phyloP scores from a whole-genome alignment of 2,888 invertebrate genomes.

The Subacronicta megacephala region DNA sequence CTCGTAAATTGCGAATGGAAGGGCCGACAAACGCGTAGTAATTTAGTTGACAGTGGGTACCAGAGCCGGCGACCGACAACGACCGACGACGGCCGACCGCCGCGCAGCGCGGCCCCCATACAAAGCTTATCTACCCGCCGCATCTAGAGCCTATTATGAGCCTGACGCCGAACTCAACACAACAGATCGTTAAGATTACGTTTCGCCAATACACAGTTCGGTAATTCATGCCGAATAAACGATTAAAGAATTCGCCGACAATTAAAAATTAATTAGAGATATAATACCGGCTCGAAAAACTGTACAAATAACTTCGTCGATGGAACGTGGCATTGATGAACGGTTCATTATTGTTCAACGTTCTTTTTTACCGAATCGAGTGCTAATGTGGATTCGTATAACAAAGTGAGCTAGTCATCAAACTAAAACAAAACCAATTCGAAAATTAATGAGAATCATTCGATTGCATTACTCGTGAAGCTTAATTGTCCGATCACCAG shows the following conservation, averaged over 20 bases:
- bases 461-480: conserved; percentile 58
- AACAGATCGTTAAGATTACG: conserved; percentile 79
- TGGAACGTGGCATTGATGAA: conserved; percentile 40
- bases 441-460: conserved; percentile 54
- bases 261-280: conserved; percentile 59
- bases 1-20: conserved; percentile 84
- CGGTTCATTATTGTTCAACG: conserved; percentile 23
- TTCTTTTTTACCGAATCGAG: conserved; percentile 31
- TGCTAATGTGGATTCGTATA: conserved; percentile 42
- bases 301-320: conserved; percentile 32
- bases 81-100: conserved; percentile 56
- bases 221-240: conserved; percentile 54
- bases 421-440: conserved; percentile 46
- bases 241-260: conserved; percentile 56
- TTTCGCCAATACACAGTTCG: conserved; percentile 55
- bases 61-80: conserved; percentile 50
- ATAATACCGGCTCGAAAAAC: conserved; percentile 46
- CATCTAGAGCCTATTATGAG: conserved; percentile 87
- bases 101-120: conserved; percentile 55
- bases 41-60: conserved; percentile 86
- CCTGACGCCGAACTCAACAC: conserved; percentile 77
- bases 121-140: conserved; percentile 81
- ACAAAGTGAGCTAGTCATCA: conserved; percentile 42
- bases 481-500: conserved; percentile 65
- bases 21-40: conserved; percentile 84